Conservation (phyloP, 2,113 vertebrate species). For the Lathamus discolor region DNA sequence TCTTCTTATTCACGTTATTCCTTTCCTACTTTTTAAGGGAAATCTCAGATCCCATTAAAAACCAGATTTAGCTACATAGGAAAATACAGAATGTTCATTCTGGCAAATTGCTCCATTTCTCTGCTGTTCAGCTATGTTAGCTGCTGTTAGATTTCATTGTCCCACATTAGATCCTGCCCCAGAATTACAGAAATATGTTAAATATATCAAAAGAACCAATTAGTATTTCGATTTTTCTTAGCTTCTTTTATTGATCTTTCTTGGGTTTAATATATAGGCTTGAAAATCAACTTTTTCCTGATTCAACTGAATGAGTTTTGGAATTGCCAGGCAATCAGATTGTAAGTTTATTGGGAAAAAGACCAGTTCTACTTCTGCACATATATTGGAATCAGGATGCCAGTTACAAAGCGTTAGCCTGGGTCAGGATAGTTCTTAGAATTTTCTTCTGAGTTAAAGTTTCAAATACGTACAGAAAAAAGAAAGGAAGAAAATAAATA, state of each 20-base stretch:
- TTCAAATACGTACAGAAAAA: neutral
- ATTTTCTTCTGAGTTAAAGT: neutral
- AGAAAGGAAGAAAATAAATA: neutral
- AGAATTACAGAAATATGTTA: neutral
- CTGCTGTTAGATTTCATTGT: neutral
- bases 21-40: neutral
- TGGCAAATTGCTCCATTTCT: neutral
- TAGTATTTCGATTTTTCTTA: neutral
- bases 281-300: neutral
- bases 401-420: neutral
- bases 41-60: neutral
- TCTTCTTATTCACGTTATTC: neutral
- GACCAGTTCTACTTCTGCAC: neutral
- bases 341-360: neutral
- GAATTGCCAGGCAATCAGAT: neutral
- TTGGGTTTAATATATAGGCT: neutral
- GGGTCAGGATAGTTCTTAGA: neutral
- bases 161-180: neutral
- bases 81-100: neutral
- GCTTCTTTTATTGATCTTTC: neutral
- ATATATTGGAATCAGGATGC: neutral
- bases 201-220: neutral
- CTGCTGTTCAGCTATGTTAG: neutral
- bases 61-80: neutral
- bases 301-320: neutral